These are phyloP conservation scores for Erythrolamprus reginae DNA, from an alignment of 2,113 vertebrate genomes.

Conservation along the genomic window DNA sequence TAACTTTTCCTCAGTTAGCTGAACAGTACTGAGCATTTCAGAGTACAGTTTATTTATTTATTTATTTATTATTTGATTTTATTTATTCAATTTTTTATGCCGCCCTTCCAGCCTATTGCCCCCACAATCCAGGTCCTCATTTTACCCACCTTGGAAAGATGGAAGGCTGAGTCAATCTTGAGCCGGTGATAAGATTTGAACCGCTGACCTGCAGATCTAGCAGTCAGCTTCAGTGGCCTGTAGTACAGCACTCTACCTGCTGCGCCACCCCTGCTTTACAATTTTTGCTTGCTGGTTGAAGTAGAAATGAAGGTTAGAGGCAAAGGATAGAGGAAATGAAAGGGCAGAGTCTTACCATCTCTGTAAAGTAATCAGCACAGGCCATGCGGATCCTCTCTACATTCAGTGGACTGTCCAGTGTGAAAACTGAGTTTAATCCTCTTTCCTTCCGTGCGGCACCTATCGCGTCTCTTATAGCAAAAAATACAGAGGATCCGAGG, in stretches of 20 bases:
- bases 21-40: background rate
- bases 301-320: background rate
- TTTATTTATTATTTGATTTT: too few relatives aligned
- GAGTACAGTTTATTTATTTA: too few relatives aligned
- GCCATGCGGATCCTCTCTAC: conserved; percentile 73
- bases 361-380: conserved; percentile 74
- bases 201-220: too few relatives aligned
- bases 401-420: conserved; percentile 73
- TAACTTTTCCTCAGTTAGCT: background rate
- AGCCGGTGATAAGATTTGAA: too few relatives aligned
- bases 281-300: background rate
- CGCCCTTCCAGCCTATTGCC: too few relatives aligned
- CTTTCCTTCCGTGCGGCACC: conserved; percentile 64
- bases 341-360: conserved; percentile 67
- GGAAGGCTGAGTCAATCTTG: too few relatives aligned
- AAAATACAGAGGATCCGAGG: conserved; percentile 79
- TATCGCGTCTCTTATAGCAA: conserved; percentile 77
- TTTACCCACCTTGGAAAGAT: too few relatives aligned
- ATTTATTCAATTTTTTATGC: too few relatives aligned
- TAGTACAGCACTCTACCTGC: too few relatives aligned
- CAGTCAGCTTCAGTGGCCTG: too few relatives aligned
- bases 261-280: too few relatives aligned
- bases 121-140: too few relatives aligned
- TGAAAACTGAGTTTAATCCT: conserved; percentile 63
- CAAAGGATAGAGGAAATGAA: background rate